Conservation (phyloP, 2,113 vertebrate species). For the Reinhardtius hippoglossoides region DNA sequence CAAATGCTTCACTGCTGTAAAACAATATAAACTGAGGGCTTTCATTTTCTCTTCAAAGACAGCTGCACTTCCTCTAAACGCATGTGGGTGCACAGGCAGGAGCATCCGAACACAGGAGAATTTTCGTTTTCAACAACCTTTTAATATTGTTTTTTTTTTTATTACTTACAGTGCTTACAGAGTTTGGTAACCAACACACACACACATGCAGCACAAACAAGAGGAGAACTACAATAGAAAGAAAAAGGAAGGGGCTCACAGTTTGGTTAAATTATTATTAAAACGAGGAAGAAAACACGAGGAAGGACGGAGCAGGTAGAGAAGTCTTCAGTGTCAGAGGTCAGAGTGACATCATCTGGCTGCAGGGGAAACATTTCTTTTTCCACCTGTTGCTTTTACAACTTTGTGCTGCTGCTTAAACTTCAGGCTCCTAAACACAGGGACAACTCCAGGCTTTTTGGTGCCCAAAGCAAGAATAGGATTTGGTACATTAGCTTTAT, state of each 20-base stretch:
- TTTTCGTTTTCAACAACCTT: neutral
- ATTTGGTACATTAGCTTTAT: too few species aligned
- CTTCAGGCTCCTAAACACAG: neutral
- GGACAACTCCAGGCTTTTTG: too few species aligned
- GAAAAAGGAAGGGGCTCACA: too few species aligned
- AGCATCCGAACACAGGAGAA: slow-evolving; percentile 1
- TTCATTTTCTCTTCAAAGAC: slow-evolving; percentile 50
- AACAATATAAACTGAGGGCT: slow-evolving; percentile 50
- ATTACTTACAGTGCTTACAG: neutral
- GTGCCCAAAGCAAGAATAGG: too few species aligned
- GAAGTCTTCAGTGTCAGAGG: neutral
- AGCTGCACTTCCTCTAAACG: neutral
- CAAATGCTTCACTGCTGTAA: slow-evolving; percentile 67
- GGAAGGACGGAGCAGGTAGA: neutral
- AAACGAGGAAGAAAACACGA: neutral
- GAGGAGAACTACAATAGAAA: neutral
- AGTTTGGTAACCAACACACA: neutral
- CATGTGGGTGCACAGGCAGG: neutral
- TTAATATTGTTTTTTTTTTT: neutral
- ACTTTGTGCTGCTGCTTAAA: neutral
- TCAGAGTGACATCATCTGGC: neutral
- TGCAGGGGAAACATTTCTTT: neutral
- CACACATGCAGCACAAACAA: neutral
- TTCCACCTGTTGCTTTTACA: slow-evolving; percentile 36
- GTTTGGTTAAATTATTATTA: neutral